Base-by-base conservation (phyloP, 2,113 vertebrate species). In the Melanocharis versteri region DNA sequence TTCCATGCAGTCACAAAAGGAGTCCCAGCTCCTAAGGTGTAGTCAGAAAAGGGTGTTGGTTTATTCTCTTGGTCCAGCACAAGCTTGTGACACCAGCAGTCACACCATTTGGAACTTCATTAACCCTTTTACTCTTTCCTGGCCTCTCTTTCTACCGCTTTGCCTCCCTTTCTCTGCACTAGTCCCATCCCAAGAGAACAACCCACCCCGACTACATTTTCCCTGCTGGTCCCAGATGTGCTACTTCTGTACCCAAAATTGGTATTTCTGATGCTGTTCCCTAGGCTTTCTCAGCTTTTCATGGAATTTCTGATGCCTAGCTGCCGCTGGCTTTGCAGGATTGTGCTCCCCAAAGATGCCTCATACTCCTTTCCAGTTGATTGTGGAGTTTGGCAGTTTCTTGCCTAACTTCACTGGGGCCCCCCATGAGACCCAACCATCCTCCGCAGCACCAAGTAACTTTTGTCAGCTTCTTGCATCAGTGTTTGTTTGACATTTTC, bases 121-220 rank as follows among this genome's bases (percentile, higher is more conserved):
- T 65, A 45, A 51, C 20, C 4, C 23, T 64, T 50, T 39, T 42
- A n/a, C 30, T 72, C 17, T 40, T 78, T 57, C 5, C 42, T 82
- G 42, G 9, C 21, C 22, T 83, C 44, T 23, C 4, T 58, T 83
- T 80, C 40, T 31, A 60, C 27, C 26, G 7, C 17, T 66, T 88
- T 80, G 28, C 26, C 11, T 65, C 22, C n/a, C 8, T 73, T 84
- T 84, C 50, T 78, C 30, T 72, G 23, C 3, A 42, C 5, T 11
- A 18, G 15, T 68, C 17, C 13, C 20, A 16, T 50, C 7, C 39
- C 0, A 0, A 62, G 19, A 42, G 7, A 58, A 8, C 27, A 73
- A 8, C 22, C 14, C 7, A 21, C 11, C 3, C 1, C 3, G 48
- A 14, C 23, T 65, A 21, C 18, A 33, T 75, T 58, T 75, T 42